Evolutionary conservation across 2,888 invertebrate genomes (phyloP).

Genomic region (Parelbella ahira): DNA sequence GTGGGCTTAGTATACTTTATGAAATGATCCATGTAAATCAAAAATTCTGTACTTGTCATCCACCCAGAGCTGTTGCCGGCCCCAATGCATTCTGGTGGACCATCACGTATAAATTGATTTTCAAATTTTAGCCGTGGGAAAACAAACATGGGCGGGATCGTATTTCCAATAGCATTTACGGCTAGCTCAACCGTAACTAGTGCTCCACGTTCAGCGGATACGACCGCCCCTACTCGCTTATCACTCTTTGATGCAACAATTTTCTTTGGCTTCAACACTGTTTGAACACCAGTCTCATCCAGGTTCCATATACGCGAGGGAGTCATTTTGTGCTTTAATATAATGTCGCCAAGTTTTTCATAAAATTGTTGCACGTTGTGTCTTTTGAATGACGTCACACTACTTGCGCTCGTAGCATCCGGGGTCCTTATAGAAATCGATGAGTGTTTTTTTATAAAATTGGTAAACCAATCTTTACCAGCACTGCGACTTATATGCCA

Average conservation of each 20-base stretch:
- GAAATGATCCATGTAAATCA: background rate
- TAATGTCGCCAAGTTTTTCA: slow-evolving; percentile 1
- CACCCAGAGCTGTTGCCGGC: slow-evolving; percentile 37
- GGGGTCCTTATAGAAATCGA: too few relatives aligned
- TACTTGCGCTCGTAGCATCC: slow-evolving; percentile 32
- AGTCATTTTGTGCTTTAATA: background rate
- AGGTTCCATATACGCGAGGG: slow-evolving; percentile 33
- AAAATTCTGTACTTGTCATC: slow-evolving; percentile 29
- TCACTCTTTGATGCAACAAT: too few relatives aligned
- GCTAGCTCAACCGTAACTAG: background rate
- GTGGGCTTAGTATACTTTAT: background rate
- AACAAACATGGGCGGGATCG: background rate
- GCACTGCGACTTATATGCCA: too few relatives aligned
- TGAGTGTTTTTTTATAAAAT: too few relatives aligned
- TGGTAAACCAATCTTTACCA: too few relatives aligned
- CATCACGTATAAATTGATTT: slow-evolving; percentile 22
- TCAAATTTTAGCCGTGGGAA: background rate
- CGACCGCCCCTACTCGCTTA: slow-evolving; percentile 28
- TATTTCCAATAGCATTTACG: background rate
- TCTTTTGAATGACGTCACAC: background rate
- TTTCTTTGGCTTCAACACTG: slow-evolving; percentile 35
- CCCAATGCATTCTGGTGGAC: slow-evolving; percentile 36
- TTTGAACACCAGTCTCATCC: slow-evolving; percentile 36
- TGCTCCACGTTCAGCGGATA: slow-evolving; percentile 24
- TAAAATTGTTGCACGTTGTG: slow-evolving; percentile 12